Percentiles rank a stretch among this genome's conserved stretches.
Conservation (phyloP, 2,888 invertebrate species). For the Acronicta alni region DNA sequence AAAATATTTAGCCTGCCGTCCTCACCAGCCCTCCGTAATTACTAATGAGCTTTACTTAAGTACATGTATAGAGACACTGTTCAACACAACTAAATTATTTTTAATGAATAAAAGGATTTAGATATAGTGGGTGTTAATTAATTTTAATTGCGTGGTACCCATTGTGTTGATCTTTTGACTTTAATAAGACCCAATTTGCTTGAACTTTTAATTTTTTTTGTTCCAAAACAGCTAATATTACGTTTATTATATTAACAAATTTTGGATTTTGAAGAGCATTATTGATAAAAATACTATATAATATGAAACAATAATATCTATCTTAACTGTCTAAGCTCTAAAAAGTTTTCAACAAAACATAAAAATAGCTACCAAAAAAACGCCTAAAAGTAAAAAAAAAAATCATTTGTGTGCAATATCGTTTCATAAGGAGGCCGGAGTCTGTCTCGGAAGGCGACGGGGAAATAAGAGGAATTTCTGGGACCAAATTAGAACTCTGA, state of each 20-base stretch:
- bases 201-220: neutral
- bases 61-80: constrained; percentile 61
- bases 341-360: neutral
- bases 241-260: neutral
- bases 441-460: constrained; percentile 64
- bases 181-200: neutral
- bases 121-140: constrained; percentile 43
- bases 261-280: too few species aligned
- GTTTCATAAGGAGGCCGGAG: constrained; percentile 69
- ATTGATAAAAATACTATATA: too few species aligned
- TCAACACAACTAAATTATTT: constrained; percentile 55
- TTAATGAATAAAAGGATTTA: constrained; percentile 56
- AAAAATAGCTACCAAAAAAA: constrained; percentile 11
- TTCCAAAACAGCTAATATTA: too few species aligned
- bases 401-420: constrained; percentile 63
- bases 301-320: too few species aligned
- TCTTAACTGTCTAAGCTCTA: neutral
- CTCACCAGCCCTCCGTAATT: constrained; percentile 81
- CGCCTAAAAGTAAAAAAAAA: constrained; percentile 28
- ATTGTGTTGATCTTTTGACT: neutral
- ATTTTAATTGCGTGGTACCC: constrained; percentile 39
- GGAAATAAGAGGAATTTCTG: constrained; percentile 55
- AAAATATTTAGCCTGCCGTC: constrained; percentile 86
- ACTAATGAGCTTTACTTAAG: constrained; percentile 84
- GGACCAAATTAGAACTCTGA: constrained; percentile 79